These are phyloP conservation scores for Aethes cnicana DNA, from an alignment of 2,888 invertebrate genomes.

Conservation along the genomic window DNA sequence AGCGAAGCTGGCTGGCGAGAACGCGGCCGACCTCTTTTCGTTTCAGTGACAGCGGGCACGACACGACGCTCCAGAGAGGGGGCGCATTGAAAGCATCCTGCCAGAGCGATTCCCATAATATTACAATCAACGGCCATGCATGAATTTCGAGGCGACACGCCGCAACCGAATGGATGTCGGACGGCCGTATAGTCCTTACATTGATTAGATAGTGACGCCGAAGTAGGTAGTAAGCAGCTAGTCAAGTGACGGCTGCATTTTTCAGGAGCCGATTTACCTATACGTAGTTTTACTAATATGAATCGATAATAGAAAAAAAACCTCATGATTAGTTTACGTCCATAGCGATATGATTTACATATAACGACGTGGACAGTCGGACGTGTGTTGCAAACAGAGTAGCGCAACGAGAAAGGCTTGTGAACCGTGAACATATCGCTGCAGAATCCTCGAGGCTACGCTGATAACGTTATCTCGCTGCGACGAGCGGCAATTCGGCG, in stretches of 20 bases:
- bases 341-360: conserved; percentile 2
- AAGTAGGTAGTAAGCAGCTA: not conserved
- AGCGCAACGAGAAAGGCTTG: conserved; percentile 36
- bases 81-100: conserved; percentile 36
- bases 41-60: conserved; percentile 64
- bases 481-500: conserved; percentile 33
- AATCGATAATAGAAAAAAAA: not conserved
- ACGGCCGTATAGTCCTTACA: conserved; percentile 1
- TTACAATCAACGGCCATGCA: conserved; percentile 13
- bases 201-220: not conserved
- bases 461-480: conserved; percentile 75
- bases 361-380: conserved; percentile 8
- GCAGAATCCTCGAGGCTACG: conserved; percentile 77
- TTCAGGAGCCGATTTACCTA: too few relatives aligned
- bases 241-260: too few relatives aligned
- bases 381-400: conserved; percentile 8
- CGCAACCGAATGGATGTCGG: conserved; percentile 14
- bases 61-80: conserved; percentile 47
- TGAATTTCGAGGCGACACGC: conserved; percentile 12
- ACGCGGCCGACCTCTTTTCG: conserved; percentile 75
- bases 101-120: conserved; percentile 28
- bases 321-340: not conserved
- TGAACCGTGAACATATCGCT: conserved; percentile 43
- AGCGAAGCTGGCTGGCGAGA: conserved; percentile 56
- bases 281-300: not conserved